Evolutionary conservation across 2,888 invertebrate genomes (phyloP).

Genomic region (Archips crataeganus): DNA sequence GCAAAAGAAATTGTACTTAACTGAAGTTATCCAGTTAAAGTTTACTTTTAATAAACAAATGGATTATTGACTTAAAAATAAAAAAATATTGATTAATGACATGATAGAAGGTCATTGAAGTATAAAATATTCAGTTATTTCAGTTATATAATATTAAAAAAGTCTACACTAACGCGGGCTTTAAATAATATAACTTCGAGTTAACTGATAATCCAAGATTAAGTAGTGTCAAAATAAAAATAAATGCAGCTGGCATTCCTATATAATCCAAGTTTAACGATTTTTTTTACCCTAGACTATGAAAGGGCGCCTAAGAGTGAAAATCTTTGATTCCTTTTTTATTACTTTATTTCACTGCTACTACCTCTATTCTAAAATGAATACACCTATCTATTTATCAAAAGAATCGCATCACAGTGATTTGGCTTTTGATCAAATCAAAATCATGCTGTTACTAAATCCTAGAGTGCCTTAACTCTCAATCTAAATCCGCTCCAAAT

Average conservation of each 20-base stretch:
- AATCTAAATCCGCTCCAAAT: slow-evolving; percentile 5
- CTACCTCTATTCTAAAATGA: background rate
- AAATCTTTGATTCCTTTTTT: too few relatives aligned
- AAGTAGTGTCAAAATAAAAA: too few relatives aligned
- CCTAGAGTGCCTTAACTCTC: background rate
- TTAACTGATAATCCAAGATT: too few relatives aligned
- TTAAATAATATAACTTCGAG: too few relatives aligned
- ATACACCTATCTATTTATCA: background rate
- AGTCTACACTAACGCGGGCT: too few relatives aligned
- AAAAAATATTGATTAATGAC: background rate
- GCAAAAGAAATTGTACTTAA: slow-evolving; percentile 8
- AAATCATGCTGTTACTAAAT: background rate
- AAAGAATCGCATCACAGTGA: background rate
- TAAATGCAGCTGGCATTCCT: too few relatives aligned
- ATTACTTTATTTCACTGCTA: too few relatives aligned
- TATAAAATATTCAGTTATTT: slow-evolving; percentile 14
- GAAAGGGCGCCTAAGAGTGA: too few relatives aligned
- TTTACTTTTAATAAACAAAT: background rate
- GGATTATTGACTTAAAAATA: slow-evolving; percentile 12
- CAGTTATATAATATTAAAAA: too few relatives aligned
- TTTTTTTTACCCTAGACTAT: too few relatives aligned
- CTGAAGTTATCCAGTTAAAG: background rate
- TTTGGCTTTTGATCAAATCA: background rate
- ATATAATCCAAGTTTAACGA: too few relatives aligned
- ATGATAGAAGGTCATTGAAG: slow-evolving; percentile 51